Evolutionary conservation across 2,113 vertebrate genomes (phyloP).

Genomic region (Calypte anna): DNA sequence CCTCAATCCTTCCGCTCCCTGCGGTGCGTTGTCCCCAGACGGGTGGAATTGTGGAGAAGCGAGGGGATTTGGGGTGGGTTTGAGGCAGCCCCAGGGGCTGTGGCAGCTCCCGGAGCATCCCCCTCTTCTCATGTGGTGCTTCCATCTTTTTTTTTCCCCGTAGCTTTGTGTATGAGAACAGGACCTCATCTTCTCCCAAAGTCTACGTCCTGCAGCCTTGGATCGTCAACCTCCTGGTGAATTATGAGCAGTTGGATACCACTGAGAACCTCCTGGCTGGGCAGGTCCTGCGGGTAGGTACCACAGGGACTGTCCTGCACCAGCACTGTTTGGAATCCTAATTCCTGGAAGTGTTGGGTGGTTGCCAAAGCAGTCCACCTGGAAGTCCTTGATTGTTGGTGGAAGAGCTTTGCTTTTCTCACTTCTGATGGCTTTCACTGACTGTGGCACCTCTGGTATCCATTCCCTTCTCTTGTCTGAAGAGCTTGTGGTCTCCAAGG

Average conservation of each 20-base stretch:
- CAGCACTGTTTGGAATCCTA: background rate
- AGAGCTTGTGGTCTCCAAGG: background rate
- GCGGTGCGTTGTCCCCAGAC: no score
- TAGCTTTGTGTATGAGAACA: background rate
- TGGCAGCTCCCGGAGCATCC: background rate
- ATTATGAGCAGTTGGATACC: background rate
- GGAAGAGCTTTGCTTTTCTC: background rate
- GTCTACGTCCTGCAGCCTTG: conserved; percentile 23
- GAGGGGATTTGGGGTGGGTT: background rate
- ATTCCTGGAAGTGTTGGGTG: fast-evolving
- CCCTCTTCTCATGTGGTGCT: background rate
- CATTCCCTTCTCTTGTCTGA: background rate
- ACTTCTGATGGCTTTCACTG: background rate
- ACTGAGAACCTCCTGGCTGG: conserved; percentile 10
- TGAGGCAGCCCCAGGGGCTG: background rate
- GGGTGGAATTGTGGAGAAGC: background rate
- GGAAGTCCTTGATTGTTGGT: fast-evolving
- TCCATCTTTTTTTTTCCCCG: fast-evolving
- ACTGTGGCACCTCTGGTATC: background rate
- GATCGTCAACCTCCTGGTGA: conserved; percentile 39
- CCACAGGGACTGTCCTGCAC: background rate
- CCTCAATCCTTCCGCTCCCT: background rate
- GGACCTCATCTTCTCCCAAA: background rate
- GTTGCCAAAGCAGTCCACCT: background rate
- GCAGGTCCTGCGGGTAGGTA: conserved; percentile 50